These are phyloP conservation scores for Dryobates pubescens DNA, from an alignment of 2,797 vertebrate species.

Conservation along the genomic window DNA sequence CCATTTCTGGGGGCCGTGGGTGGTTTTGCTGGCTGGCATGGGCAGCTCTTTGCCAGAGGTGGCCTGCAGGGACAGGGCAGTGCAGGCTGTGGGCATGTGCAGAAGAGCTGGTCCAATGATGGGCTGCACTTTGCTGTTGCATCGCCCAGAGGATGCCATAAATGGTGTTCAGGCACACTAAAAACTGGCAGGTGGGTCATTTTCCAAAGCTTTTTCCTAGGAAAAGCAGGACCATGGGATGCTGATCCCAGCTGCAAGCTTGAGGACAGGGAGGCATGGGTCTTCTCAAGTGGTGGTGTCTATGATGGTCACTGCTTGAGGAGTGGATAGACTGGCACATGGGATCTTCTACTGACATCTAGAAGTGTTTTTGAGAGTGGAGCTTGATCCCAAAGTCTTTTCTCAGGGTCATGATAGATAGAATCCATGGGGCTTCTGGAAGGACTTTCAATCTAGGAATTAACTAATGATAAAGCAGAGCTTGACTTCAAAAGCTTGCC, in stretches of 20 bases:
- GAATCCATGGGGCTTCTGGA: background rate
- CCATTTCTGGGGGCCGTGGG: background rate
- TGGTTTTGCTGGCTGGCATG: background rate
- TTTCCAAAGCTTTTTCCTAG: background rate
- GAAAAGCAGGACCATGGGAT: background rate
- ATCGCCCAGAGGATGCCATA: background rate
- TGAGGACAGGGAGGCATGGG: background rate
- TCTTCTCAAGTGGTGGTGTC: background rate
- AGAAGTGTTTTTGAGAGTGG: background rate
- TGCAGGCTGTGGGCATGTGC: background rate
- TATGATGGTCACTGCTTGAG: fast-evolving
- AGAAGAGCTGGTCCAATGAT: background rate
- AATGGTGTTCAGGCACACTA: fast-evolving
- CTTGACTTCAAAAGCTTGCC: background rate
- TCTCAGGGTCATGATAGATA: background rate
- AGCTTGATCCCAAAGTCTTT: background rate
- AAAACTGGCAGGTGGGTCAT: fast-evolving
- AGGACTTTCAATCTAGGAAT: background rate
- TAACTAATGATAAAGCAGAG: background rate
- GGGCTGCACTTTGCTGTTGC: background rate
- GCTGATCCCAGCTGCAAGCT: background rate
- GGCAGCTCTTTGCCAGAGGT: background rate
- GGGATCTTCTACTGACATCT: background rate
- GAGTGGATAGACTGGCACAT: fast-evolving
- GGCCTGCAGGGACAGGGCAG: background rate